Base-by-base conservation (phyloP, 53 echinoderm and acorn worm species). In the Arbacia lixula region DNA sequence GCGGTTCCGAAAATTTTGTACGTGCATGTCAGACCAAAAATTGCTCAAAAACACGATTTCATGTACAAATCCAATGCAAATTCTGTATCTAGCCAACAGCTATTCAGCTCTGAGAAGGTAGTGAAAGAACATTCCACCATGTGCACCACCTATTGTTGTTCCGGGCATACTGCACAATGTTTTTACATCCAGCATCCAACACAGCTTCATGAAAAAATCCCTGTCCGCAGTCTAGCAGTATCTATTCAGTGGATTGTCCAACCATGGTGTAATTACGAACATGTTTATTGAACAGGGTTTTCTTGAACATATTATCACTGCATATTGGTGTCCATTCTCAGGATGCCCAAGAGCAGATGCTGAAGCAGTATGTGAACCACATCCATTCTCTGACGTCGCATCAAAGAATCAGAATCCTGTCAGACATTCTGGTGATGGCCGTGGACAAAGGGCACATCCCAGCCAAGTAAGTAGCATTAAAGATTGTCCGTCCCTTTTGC, bases 341-440 rank as follows among this genome's bases (percentile, higher is more conserved):
- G 93, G 93, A 93, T 29, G 73, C 84, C 0, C 86, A 93, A 54
- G 90, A 90, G 38, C 42, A 29, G 16, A 86, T 86, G 53, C 36
- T 95, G 82, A 88, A 93, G 71, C 86, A 68, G 53, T 95, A 93
- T 85, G 93, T 95, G 31, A 63, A 86, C 40, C 78, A 93, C 32
- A 68, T 93, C 5, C 87, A 93, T 40, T 69, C 77, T 12, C 93
- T 86, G 33, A 90, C 84, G 35, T 84, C 87, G 9, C 24, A 84
- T 60, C 91, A 89, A 66, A 88, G 91, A 31, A 84, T 93, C 12
- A 88, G 87, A 22, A 66, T 95, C n/a, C 71, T 95, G 41, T 91
- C 84, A 81, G 93, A 93, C 12, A 90, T 93, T 68, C 85, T 95
- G 28, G 56, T 53, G 36, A 86, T 35, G 38, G 86, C 91, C 32